Conservation (phyloP, 1,140 invertebrate species). For the Ditylenchus dipsaci region DNA sequence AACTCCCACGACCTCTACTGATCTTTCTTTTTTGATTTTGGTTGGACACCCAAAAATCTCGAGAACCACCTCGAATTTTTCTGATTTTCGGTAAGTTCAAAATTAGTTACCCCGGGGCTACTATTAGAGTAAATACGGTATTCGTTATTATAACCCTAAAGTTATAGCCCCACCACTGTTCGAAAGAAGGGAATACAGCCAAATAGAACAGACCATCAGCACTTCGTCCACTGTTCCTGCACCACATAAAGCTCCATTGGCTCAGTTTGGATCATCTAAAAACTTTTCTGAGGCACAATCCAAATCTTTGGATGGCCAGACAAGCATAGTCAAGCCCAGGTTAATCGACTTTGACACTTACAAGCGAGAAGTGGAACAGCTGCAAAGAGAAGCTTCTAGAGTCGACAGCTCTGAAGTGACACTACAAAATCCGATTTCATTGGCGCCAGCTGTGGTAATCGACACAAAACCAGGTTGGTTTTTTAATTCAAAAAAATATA, state of each 20-base stretch:
- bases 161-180: no score
- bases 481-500: no score
- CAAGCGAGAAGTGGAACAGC: conserved; percentile 30
- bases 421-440: neutral
- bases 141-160: no score
- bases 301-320: neutral
- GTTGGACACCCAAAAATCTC: no score
- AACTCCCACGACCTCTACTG: no score
- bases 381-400: conserved; percentile 34
- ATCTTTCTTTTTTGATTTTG: no score
- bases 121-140: no score
- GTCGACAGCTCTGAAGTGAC: neutral
- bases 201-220: neutral
- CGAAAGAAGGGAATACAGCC: neutral
- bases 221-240: neutral
- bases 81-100: no score
- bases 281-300: conserved; percentile 3
- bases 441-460: conserved; percentile 24
- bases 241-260: neutral
- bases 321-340: conserved; percentile 17
- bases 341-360: conserved; percentile 45
- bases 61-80: no score
- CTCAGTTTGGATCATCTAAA: neutral
- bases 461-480: no score
- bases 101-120: no score